A percentile compares a stretch with the other conserved stretches of the same genome.
These are phyloP conservation scores for Drosophila santomea DNA, from an alignment of 1,140 invertebrate species.

Conservation along the genomic window DNA sequence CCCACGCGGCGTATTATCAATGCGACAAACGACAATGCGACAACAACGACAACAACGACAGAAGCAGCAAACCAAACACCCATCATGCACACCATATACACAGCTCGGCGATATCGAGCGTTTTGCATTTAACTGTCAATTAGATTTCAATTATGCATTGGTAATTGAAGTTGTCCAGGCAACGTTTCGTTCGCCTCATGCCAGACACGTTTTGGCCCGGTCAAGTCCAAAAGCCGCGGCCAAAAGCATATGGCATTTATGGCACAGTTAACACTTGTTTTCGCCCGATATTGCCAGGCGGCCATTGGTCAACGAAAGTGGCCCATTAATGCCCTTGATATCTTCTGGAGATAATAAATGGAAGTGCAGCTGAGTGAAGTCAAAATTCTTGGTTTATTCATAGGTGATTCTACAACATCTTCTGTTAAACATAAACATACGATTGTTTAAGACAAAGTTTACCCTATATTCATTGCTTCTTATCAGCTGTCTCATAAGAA, in stretches of 20 bases:
- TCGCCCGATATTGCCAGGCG: conserved; percentile 24
- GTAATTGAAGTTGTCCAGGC: conserved; percentile 62
- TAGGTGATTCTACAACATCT: no score
- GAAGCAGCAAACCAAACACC: conserved; percentile 3
- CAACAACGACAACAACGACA: conserved; percentile 19
- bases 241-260: conserved; percentile 30
- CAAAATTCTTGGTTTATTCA: no score
- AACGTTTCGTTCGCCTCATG: conserved; percentile 46
- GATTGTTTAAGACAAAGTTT: no score
- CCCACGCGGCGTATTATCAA: conserved; percentile 77
- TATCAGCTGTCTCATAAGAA: neutral
- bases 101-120: conserved; percentile 26
- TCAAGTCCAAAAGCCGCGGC: conserved; percentile 52
- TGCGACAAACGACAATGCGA: conserved; percentile 37
- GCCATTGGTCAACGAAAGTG: conserved; percentile 5
- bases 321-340: conserved; percentile 7
- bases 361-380: neutral
- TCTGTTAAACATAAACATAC: no score
- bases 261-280: conserved; percentile 64
- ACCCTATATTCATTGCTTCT: no score
- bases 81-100: neutral
- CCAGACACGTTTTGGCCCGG: conserved; percentile 70
- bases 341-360: no score
- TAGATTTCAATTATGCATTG: conserved; percentile 83
- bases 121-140: conserved; percentile 79